These are phyloP conservation scores for Xestia c-nigrum DNA, from an alignment of 2,888 invertebrate genomes.

Conservation along the genomic window DNA sequence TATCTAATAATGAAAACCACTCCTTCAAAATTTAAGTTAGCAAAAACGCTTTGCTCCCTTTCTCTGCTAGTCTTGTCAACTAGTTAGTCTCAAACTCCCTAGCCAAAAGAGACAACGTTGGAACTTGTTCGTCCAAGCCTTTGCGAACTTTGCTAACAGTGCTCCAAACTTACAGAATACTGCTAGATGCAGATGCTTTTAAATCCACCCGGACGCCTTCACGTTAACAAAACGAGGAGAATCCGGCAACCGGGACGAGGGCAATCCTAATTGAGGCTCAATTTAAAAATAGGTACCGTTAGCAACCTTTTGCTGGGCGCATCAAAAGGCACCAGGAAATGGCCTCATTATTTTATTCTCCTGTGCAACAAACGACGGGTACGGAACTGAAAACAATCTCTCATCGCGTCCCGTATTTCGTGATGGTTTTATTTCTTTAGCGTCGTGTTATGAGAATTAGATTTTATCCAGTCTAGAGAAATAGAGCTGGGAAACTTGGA, in stretches of 20 bases:
- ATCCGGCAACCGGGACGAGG: slow-evolving; percentile 19
- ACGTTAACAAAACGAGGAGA: slow-evolving; percentile 26
- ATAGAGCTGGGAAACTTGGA: slow-evolving; percentile 2
- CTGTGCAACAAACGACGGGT: slow-evolving; percentile 55
- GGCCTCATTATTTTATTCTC: slow-evolving; percentile 63
- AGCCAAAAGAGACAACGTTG: slow-evolving; percentile 29
- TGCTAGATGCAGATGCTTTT: slow-evolving; percentile 41
- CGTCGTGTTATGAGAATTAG: slow-evolving; percentile 6
- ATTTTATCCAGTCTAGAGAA: slow-evolving; percentile 6
- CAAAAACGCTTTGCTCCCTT: slow-evolving; percentile 2
- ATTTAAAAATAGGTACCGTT: slow-evolving; percentile 56
- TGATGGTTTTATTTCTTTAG: slow-evolving; percentile 26
- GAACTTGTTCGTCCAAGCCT: slow-evolving; percentile 30
- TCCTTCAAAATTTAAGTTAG: not conserved
- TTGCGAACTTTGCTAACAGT: slow-evolving; percentile 37
- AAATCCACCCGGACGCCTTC: slow-evolving; percentile 43
- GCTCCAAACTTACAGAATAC: slow-evolving; percentile 38
- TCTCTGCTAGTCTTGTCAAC: not conserved
- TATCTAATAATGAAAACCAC: not conserved
- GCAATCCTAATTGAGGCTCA: slow-evolving; percentile 52
- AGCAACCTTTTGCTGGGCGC: slow-evolving; percentile 43
- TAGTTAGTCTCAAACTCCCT: slow-evolving; percentile 25
- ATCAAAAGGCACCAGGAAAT: slow-evolving; percentile 61
- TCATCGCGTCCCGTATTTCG: slow-evolving; percentile 40
- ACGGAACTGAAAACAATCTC: slow-evolving; percentile 59